phyloP scores from a whole-genome alignment of 2,113 vertebrate species.

The Clarias macrocephalus region DNA sequence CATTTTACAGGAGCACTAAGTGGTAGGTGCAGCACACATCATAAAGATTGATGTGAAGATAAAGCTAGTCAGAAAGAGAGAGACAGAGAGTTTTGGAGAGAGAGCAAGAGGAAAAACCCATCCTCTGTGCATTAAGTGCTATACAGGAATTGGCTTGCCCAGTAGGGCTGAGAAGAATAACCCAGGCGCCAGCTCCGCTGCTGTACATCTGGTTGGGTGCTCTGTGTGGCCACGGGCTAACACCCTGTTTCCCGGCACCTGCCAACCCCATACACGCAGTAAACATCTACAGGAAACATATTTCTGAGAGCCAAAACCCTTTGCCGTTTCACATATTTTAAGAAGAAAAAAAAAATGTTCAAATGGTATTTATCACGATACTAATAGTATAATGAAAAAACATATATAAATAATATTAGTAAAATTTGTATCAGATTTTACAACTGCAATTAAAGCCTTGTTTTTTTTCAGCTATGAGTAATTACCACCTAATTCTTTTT shows the following conservation, averaged over 20 bases:
- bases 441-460: not conserved
- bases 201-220: conserved; percentile 41
- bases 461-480: not conserved
- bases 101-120: conserved; percentile 40
- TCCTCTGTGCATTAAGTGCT: conserved; percentile 44
- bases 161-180: conserved; percentile 25
- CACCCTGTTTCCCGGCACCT: not conserved
- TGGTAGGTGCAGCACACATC: conserved; percentile 53
- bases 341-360: not conserved
- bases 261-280: conserved; percentile 14
- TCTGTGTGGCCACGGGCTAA: conserved; percentile 46
- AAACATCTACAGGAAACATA: not conserved
- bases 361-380: not conserved
- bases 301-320: not conserved
- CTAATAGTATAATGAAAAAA: not conserved
- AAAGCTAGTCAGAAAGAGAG: conserved; percentile 34
- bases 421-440: not conserved
- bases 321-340: not conserved
- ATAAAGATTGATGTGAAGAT: conserved; percentile 56
- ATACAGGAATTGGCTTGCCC: conserved; percentile 57
- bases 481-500: not conserved
- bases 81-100: conserved; percentile 17
- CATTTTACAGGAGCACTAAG: conserved; percentile 56
- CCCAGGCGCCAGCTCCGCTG: conserved; percentile 52
- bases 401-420: not conserved